Evolutionary conservation across 2,797 vertebrate species (phyloP), one percentile per base, ranked within the genome.

Genomic region (Aldrovandia affinis): DNA sequence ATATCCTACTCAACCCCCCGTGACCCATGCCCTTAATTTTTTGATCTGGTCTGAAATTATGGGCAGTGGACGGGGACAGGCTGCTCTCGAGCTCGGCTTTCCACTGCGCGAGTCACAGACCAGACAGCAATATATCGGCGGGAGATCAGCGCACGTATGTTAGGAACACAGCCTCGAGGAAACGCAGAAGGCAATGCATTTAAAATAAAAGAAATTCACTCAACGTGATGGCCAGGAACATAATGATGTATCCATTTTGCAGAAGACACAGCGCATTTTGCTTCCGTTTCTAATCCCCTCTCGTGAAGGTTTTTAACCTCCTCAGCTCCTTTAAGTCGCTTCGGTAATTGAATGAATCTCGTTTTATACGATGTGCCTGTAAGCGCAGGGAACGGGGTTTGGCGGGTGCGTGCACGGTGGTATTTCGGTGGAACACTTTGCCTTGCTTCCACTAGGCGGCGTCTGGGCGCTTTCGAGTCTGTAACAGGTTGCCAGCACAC

Each of bases 401-500:
- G 73, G 73, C 30, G 65, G 39, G 42, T 28, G 44, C 73, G 44
- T 47, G 73, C 70, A 54, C 18, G n/a, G n/a, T 28, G 25, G 36
- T n/a, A 73, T 52, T 28, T 18, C 44, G 15, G n/a, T 30, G 15
- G 59, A 84, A 83, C 83, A 75, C 73, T 83, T 85, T 88, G 88
- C 85, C 79, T 80, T 87, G 52, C 87, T 25, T 88, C 96, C 96
- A 95, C 96, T 93, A 94, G 94, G 95, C 95, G 97, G 97, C 94
- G 96, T 95, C 92, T 89, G 95, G 93, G 94, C 91, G 93, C 96
- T 95, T 95, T 93, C 89, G 87, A 81, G n/a, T 22, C 39, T 22
- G 78, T 80, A 75, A 85, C 80, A 81, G 78, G 65, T 81, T 75
- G 57, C 18, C 73, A 2, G n/a, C 18, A n/a, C 55, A n/a, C 42